Conservation (phyloP, 2,113 vertebrate genomes). For the Antigone vipio region DNA sequence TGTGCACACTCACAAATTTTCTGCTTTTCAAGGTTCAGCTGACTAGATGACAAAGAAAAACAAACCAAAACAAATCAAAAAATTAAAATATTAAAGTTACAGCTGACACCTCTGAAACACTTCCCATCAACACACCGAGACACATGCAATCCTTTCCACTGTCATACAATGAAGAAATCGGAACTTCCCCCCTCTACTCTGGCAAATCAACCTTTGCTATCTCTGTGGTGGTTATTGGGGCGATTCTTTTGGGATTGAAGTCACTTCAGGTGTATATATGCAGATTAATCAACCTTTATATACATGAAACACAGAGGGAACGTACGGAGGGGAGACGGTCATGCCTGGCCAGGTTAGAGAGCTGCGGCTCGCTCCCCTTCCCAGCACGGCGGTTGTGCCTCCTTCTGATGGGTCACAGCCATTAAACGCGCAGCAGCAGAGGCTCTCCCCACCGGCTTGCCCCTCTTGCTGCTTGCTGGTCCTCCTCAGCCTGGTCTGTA, state of each 20-base stretch:
- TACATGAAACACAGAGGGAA: background rate
- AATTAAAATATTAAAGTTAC: background rate
- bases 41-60: constrained; percentile 8
- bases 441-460: background rate
- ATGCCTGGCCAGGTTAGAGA: background rate
- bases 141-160: background rate
- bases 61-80: background rate
- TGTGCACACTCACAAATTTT: background rate
- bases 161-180: background rate
- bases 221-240: background rate
- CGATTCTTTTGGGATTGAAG: background rate
- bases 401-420: background rate
- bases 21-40: constrained; percentile 29
- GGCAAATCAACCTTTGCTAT: background rate
- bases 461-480: background rate
- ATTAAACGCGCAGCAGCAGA: background rate
- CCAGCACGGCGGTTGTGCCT: background rate
- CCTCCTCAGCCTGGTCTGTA: background rate
- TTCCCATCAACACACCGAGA: background rate
- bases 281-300: background rate
- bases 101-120: background rate
- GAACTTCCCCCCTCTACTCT: background rate
- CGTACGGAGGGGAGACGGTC: fast-evolving
- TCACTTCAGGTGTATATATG: background rate
- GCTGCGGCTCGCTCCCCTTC: background rate